These are phyloP conservation scores for Mystacornis crossleyi DNA, from an alignment of 2,113 vertebrate species.

Conservation along the genomic window DNA sequence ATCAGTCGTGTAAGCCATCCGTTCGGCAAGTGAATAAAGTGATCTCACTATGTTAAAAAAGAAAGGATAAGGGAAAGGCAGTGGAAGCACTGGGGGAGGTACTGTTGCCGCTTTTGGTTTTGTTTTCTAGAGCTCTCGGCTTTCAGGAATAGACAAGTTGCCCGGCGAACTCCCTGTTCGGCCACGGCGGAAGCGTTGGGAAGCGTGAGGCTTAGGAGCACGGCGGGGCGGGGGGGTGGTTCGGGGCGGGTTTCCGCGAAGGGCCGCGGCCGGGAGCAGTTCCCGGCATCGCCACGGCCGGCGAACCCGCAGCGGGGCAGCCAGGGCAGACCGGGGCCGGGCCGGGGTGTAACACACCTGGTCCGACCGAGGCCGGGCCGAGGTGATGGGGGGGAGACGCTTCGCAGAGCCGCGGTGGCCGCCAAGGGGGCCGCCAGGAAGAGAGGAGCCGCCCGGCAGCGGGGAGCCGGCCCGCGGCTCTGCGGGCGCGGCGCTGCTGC, in stretches of 20 bases:
- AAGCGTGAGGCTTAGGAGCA: fast-evolving
- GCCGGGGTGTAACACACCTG: fast-evolving
- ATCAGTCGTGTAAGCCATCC: fast-evolving
- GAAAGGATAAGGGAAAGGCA: fast-evolving
- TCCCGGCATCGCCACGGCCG: background rate
- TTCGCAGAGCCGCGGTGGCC: background rate
- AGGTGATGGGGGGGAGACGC: fast-evolving
- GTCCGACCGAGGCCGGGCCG: fast-evolving
- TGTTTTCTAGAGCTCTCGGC: background rate
- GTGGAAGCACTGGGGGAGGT: fast-evolving
- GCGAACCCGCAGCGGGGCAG: too few relatives aligned
- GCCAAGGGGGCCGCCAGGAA: background rate
- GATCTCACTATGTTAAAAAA: background rate
- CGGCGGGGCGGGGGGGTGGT: background rate
- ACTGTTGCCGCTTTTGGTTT: background rate
- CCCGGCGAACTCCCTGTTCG: background rate
- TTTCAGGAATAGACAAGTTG: fast-evolving
- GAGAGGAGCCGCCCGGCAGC: background rate
- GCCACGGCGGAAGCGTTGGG: fast-evolving
- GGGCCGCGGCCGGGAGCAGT: background rate
- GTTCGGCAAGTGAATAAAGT: fast-evolving
- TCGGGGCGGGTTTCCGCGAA: background rate
- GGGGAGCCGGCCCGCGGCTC: background rate
- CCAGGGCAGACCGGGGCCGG: too few relatives aligned
- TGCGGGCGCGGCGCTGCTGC: too few relatives aligned